phyloP scores from a whole-genome alignment of 2,888 invertebrate genomes.

The Leptura quadrifasciata region DNA sequence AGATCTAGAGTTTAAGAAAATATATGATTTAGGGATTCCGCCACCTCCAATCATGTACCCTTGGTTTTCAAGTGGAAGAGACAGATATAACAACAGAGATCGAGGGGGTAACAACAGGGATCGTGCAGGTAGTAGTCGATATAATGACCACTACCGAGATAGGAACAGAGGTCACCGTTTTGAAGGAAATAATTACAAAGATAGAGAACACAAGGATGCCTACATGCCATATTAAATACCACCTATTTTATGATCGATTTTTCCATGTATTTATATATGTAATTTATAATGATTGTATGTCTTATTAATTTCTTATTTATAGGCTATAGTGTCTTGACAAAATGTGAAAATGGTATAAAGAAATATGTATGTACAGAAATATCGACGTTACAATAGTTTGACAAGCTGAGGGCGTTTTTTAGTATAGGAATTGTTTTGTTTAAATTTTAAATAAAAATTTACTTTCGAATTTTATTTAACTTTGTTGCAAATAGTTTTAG shows the following conservation, averaged over 20 bases:
- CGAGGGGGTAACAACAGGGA: background rate
- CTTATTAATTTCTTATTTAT: no score
- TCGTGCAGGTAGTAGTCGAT: background rate
- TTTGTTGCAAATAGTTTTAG: no score
- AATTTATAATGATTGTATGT: background rate
- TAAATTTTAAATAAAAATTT: no score
- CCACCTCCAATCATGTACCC: slow-evolving; percentile 72
- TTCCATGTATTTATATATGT: background rate
- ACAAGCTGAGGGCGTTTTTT: no score
- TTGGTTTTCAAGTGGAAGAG: slow-evolving; percentile 67
- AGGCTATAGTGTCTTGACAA: no score
- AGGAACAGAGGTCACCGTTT: slow-evolving; percentile 30
- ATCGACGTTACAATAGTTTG: no score
- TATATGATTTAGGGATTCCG: slow-evolving; percentile 68
- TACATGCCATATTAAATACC: background rate
- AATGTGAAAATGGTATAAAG: background rate
- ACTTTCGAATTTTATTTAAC: no score
- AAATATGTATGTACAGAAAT: no score
- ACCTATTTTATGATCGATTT: background rate
- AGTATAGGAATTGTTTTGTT: no score
- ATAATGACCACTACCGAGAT: slow-evolving; percentile 6
- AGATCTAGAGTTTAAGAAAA: slow-evolving; percentile 71
- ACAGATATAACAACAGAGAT: background rate
- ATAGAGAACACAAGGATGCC: background rate
- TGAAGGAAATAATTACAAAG: background rate